Base-by-base conservation (phyloP, 2,888 invertebrate species). In the Microctonus brassicae region DNA sequence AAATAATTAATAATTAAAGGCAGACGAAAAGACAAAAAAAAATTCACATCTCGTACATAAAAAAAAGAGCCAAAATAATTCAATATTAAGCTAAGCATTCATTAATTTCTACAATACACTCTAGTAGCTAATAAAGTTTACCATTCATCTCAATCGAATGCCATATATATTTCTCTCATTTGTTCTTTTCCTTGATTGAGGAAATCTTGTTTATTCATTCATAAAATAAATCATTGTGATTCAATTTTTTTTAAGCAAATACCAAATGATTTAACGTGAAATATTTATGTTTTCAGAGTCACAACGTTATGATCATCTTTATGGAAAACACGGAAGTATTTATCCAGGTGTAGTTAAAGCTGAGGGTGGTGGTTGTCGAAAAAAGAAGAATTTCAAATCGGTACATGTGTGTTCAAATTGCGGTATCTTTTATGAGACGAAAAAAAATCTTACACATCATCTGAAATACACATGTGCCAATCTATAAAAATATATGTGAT, bases 351-450 rank as follows among this genome's bases (percentile, higher is more conserved):
- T 70, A 11, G 78, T 76, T 39, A 77, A 80, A 47, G 64, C 61
- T 17, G 68, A 58, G 60, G 76, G 75, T 20, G 76, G 64, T 20
- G 64, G 66, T 69, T 71, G 57, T 70, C 67, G 42, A 1, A 72
- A 71, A 3, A 74, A 69, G 39, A 62, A 70, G 13, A 68, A 74
- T 0, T 75, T 72, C 66, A 73, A 75, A 24, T 75, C 70, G 69
- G 77, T 73, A 73, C 76, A 83, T 74, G 73, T 81, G 29, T 91
- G 91, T 77, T 88, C 88, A 2, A 89, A 89, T 53, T 91, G 91
- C 78, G 86, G 88, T 17, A 91, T 90, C 77, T 86, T 87, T 72
- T 91, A 91, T 82, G 89, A 89, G 63, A 90, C 90, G 75, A 89
- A 89, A 79, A 90, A 90, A 79, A 90, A 91, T 78, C 83, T 92